Evolutionary conservation across 2,888 invertebrate species (phyloP).

Genomic region (Galerucella nymphaeae): DNA sequence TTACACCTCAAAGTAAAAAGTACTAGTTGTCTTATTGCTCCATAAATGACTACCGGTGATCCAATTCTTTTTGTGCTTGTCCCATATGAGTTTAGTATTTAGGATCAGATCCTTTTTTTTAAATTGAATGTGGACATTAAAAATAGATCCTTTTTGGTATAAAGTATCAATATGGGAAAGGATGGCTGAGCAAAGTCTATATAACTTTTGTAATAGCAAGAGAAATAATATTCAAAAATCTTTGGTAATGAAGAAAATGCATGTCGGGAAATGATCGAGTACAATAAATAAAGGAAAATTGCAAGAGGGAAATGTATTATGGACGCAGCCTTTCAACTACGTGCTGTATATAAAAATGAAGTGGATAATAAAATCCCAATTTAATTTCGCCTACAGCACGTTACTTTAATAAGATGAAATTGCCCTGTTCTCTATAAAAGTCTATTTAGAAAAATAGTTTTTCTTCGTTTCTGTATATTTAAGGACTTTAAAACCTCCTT

Average conservation of each 20-base stretch:
- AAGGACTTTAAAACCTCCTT: neutral
- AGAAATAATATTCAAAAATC: neutral
- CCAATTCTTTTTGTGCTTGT: too few species aligned
- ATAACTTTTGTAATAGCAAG: too few species aligned
- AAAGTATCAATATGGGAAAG: too few species aligned
- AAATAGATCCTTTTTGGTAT: too few species aligned
- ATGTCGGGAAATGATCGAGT: too few species aligned
- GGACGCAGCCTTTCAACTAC: neutral
- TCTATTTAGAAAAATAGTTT: neutral
- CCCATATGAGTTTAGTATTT: too few species aligned
- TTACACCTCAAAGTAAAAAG: too few species aligned
- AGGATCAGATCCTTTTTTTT: too few species aligned
- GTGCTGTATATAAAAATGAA: slow-evolving; percentile 6
- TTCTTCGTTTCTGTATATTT: neutral
- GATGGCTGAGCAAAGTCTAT: too few species aligned
- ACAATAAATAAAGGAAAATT: neutral
- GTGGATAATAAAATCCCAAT: slow-evolving; percentile 14
- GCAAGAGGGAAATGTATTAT: neutral
- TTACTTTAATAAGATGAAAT: slow-evolving; percentile 10
- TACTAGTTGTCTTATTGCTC: too few species aligned
- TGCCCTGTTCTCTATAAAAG: neutral
- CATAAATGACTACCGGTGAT: too few species aligned
- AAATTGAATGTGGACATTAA: too few species aligned
- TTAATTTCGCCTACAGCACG: slow-evolving; percentile 9
- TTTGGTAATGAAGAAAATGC: neutral